Evolutionary conservation across 2,797 vertebrate species (phyloP).

Genomic region (Platyrinchus mystaceus): DNA sequence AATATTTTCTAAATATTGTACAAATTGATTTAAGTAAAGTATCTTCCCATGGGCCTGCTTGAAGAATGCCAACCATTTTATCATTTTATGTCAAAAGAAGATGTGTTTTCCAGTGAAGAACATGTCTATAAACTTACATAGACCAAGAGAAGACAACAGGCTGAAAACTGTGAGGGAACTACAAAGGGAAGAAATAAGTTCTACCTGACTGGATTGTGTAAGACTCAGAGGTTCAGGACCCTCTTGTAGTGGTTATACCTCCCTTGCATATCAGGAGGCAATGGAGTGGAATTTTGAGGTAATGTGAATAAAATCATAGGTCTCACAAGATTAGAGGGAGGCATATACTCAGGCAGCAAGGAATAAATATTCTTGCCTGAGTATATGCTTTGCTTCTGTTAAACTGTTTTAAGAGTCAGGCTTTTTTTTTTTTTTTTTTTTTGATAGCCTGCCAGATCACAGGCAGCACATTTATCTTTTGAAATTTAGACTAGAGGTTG

Average conservation of each 20-base stretch:
- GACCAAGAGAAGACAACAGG: not conserved
- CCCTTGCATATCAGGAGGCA: not conserved
- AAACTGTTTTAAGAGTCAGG: not conserved
- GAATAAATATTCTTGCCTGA: not conserved
- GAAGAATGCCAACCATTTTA: not conserved
- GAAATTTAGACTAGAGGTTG: not conserved
- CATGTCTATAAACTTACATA: not conserved
- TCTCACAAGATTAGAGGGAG: not conserved
- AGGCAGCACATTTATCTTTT: not conserved
- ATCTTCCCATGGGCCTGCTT: not conserved
- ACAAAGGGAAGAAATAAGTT: not conserved
- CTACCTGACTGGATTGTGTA: not conserved
- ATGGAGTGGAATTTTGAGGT: not conserved
- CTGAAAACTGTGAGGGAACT: not conserved
- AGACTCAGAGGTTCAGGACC: not conserved
- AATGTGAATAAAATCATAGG: not conserved
- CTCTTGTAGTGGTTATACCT: not conserved
- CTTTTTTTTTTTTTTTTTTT: not conserved
- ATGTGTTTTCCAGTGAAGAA: not conserved
- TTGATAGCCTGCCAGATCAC: not conserved
- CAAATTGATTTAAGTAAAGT: not conserved
- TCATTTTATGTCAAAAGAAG: not conserved
- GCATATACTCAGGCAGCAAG: accelerated
- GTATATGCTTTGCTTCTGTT: not conserved
- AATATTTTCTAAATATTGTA: not conserved